Evolutionary conservation across 2,888 invertebrate species (phyloP).

Genomic region (Hartigia nigra): DNA sequence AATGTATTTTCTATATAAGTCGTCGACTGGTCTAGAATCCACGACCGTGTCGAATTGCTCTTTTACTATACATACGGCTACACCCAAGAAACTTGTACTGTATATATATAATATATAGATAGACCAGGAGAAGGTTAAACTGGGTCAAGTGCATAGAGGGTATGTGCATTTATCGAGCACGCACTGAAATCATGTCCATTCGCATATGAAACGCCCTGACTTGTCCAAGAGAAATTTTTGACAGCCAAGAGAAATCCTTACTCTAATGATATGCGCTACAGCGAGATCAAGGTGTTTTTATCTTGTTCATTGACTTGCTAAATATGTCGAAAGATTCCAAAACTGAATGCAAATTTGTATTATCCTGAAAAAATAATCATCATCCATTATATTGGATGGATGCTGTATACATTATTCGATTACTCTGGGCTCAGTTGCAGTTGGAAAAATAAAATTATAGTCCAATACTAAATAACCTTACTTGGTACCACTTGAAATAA

Average conservation of each 20-base stretch:
- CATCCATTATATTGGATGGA: not conserved
- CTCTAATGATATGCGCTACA: not conserved
- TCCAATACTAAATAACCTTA: not conserved
- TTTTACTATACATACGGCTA: not conserved
- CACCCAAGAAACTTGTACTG: not conserved
- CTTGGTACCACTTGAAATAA: not conserved
- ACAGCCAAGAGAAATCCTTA: not conserved
- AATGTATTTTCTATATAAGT: slow-evolving; percentile 34
- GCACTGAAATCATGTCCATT: slow-evolving; percentile 31
- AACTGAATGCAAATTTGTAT: not conserved
- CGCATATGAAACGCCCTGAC: slow-evolving; percentile 15
- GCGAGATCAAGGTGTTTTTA: not conserved
- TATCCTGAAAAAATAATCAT: not conserved
- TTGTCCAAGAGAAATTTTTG: slow-evolving; percentile 7
- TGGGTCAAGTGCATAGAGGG: slow-evolving; percentile 47
- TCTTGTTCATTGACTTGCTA: not conserved
- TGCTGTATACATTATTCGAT: not conserved
- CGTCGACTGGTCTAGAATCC: not conserved
- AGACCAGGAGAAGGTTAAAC: slow-evolving; percentile 27
- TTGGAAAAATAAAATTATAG: not conserved
- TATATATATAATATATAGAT: not conserved
- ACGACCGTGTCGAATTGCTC: not conserved
- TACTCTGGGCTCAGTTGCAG: not conserved
- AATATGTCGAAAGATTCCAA: not conserved
- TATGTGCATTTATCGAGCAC: slow-evolving; percentile 21